Evolutionary conservation across 2,888 invertebrate genomes (phyloP), one percentile per base, ranked within the genome.

Genomic region (Campopleginae sp.): DNA sequence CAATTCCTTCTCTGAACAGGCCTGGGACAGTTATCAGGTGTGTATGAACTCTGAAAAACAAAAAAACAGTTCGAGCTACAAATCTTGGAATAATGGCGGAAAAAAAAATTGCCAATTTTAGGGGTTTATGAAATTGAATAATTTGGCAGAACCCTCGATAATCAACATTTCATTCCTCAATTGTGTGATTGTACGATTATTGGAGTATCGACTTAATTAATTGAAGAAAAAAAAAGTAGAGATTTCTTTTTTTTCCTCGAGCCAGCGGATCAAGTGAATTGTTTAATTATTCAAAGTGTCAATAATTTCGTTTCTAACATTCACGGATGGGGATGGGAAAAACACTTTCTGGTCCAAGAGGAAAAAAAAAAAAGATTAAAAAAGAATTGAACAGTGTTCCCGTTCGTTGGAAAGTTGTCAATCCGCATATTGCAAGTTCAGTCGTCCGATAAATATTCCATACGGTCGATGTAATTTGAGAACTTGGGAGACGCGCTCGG

Each of bases 11-110:
- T 98, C 98, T 0, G 98, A 98, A 93, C 97, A 98, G 90, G 98
- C 98, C 70, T 98, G 98, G 98, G 98, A 98, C 94, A 97, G 97
- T 94, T 98, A 98, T 95, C 98, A 97, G 96, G 97, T 97, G 66
- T 68, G 80, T 82, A 46, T n/a, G 12, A 27, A 23, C n/a, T 3
- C 54, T 23, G 14, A 58, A 46, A 46, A 27, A 27, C 8, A 0
- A 46, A 27, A 19, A 31, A 70, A 70, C 6, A 27, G 2, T 19
- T 10, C 7, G 5, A 5, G 8, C 0, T 10, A 7, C 38, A 5
- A 38, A 8, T 10, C 6, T 38, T 8, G 1, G 27, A 58, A 58
- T 23, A 27, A 23, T 1, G 10, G 10, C 7, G 8, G 10, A 38
- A 38, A 38, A 38, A 38, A 38, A 0, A 14, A 12, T 54, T 23